Evolutionary conservation across 1,140 invertebrate genomes (phyloP).

Genomic region (Magallana ariakensis): DNA sequence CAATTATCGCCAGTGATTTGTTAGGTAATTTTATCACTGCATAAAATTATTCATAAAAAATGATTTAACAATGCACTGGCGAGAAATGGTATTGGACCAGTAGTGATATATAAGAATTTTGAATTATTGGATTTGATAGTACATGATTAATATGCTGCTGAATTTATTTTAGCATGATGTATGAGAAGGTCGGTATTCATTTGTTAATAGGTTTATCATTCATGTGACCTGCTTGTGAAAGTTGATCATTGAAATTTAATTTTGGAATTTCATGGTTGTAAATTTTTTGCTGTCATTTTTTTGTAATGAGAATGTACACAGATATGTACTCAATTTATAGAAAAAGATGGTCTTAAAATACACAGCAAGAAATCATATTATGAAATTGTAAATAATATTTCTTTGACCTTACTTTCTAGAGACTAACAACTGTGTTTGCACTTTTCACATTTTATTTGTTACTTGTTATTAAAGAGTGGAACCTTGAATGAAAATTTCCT

Average conservation of each 20-base stretch:
- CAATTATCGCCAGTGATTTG: no score
- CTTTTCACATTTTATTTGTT: neutral
- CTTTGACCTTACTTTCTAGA: conserved; percentile 17
- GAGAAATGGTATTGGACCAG: no score
- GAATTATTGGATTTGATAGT: neutral
- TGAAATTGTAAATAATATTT: conserved; percentile 24
- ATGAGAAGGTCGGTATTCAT: conserved; percentile 14
- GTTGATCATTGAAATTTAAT: neutral
- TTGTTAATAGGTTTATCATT: neutral
- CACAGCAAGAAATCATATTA: neutral
- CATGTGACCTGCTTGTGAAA: conserved; percentile 19
- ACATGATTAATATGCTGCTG: neutral
- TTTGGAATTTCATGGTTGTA: neutral
- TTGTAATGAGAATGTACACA: no score
- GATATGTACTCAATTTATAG: no score
- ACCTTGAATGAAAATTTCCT: no score
- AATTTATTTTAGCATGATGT: conserved; percentile 27
- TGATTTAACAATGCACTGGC: no score
- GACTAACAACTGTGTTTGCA: conserved; percentile 1
- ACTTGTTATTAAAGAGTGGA: neutral
- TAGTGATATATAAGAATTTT: no score
- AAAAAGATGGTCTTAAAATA: neutral
- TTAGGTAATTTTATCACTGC: no score
- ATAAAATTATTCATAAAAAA: no score
- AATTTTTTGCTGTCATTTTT: neutral